phyloP scores from a whole-genome alignment of 2,113 vertebrate genomes.

The Pungitius pungitius region DNA sequence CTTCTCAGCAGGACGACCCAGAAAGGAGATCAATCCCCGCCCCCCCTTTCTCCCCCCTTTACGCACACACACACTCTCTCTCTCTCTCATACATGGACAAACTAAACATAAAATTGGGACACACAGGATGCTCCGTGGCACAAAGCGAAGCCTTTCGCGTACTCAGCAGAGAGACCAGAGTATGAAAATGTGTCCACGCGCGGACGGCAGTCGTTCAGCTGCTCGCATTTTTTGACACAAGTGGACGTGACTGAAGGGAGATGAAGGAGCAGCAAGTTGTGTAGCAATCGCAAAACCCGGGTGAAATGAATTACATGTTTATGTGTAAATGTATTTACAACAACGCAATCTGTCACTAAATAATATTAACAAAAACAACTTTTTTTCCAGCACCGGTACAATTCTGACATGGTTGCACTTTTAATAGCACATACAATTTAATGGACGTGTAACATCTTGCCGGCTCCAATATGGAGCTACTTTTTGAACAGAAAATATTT shows the following conservation, averaged over 20 bases:
- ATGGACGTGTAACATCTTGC: neutral
- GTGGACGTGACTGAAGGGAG: slow-evolving; percentile 38
- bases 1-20: slow-evolving; percentile 20
- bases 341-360: slow-evolving; percentile 11
- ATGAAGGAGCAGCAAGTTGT: slow-evolving; percentile 45
- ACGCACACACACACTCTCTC: neutral
- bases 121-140: slow-evolving; percentile 6
- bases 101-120: slow-evolving; percentile 62
- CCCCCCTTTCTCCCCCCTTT: slow-evolving; percentile 5
- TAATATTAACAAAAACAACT: neutral
- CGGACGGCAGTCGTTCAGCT: slow-evolving; percentile 15
- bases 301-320: neutral
- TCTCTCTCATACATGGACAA: slow-evolving; percentile 3
- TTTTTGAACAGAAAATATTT: slow-evolving; percentile 7
- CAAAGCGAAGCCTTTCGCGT: slow-evolving; percentile 21
- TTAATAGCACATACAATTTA: neutral
- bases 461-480: neutral
- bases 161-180: slow-evolving; percentile 46
- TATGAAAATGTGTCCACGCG: slow-evolving; percentile 50
- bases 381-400: neutral
- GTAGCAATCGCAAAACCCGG: slow-evolving; percentile 28
- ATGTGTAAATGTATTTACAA: slow-evolving; percentile 7
- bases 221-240: slow-evolving; percentile 55
- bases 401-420: neutral
- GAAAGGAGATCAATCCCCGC: slow-evolving; percentile 14